Evolutionary conservation across 2,888 invertebrate species (phyloP).

Genomic region (Philaethria dido): DNA sequence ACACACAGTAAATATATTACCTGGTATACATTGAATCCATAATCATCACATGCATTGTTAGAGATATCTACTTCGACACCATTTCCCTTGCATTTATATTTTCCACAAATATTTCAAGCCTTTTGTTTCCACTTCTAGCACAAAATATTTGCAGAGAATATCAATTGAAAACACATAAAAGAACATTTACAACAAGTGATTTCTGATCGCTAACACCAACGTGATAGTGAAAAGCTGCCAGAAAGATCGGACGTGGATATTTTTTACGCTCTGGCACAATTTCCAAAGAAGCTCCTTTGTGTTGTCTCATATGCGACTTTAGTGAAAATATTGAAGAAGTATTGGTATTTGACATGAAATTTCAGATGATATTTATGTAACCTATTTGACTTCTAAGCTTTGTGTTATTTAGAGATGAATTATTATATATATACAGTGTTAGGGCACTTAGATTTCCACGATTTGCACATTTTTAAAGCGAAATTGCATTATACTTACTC

Average conservation of each 20-base stretch:
- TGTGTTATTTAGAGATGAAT: too few species aligned
- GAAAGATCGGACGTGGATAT: constrained; percentile 20
- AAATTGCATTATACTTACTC: too few species aligned
- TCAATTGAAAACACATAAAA: constrained; percentile 23
- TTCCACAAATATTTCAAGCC: not conserved
- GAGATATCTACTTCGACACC: too few species aligned
- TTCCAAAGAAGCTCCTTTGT: constrained; percentile 22
- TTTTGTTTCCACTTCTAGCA: not conserved
- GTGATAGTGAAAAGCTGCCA: constrained; percentile 22
- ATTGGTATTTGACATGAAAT: not conserved
- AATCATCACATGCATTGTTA: too few species aligned
- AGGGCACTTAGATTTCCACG: too few species aligned
- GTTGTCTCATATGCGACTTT: not conserved
- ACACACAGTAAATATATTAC: too few species aligned
- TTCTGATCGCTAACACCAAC: constrained; percentile 26
- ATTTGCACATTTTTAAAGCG: too few species aligned
- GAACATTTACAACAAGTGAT: constrained; percentile 24
- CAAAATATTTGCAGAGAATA: constrained; percentile 6
- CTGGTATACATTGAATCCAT: too few species aligned
- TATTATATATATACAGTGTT: too few species aligned
- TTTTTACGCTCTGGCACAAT: constrained; percentile 19
- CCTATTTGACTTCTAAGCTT: not conserved
- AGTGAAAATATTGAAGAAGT: not conserved
- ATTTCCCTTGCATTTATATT: not conserved
- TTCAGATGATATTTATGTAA: not conserved